Evolutionary conservation across 2,888 invertebrate genomes (phyloP), one percentile per base, ranked within the genome.

Genomic region (Pomacea canaliculata): DNA sequence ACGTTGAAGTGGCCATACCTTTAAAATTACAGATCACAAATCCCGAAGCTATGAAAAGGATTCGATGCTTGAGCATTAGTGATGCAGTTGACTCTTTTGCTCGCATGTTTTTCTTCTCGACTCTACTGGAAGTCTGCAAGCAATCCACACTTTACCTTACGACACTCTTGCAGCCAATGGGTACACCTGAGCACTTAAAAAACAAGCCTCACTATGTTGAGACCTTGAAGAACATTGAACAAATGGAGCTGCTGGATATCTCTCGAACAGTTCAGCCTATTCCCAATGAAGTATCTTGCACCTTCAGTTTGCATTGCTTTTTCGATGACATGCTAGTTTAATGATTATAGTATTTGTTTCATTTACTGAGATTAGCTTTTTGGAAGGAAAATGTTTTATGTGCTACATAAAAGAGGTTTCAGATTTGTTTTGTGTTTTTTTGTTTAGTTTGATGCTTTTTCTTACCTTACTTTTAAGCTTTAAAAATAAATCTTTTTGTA

Each of bases 51-150:
- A 79, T 87, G 75, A 80, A 79, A 76, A 85, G 86, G 67, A 79
- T 89, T 65, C 85, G 83, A 73, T 84, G 83, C 7, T 83, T 89
- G 82, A 85, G 85, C 48, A 84, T 89, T 63, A 88, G 88, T 67
- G 85, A 83, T 79, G 88, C 88, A 73, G 86, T 87, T 62, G 88
- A 89, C 80, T 87, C 89, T 16, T 87, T 87, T 37, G 88, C 89
- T 46, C 83, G 89, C 71, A 86, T 89, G 81, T 87, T 89, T 75
- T 89, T 88, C 83, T 89, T 88, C 76, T 88, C 88, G 49, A 86
- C 87, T n/a, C 78, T 89, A 67, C 82, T 88, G 71, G 86, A 85
- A 69, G 83, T 88, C 18, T 87, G 87, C 73, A 84, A 86, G 77
- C 76, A 84, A 37, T 80, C 84, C 23, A 68, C 60, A 4, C 78